Percentiles rank a stretch among this genome's conserved stretches.
phyloP scores from a whole-genome alignment of 2,797 vertebrate species.

The Coluber constrictor region DNA sequence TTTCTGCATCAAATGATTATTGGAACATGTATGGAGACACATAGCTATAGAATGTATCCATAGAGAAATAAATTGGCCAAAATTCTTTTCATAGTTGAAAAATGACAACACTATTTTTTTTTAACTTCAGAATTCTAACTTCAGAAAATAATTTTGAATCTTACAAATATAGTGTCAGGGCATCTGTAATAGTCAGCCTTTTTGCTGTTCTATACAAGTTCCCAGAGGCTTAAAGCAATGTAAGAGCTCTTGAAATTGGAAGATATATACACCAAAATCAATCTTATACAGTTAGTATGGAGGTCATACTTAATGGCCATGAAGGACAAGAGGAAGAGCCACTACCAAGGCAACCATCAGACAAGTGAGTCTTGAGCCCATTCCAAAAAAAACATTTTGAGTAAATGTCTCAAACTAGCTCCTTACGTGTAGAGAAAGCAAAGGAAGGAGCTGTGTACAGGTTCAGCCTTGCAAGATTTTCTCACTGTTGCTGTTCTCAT shows the following conservation, averaged over 20 bases:
- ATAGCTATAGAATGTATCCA: background rate
- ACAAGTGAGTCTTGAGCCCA: background rate
- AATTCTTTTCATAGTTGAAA: background rate
- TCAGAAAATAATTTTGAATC: background rate
- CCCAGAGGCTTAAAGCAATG: background rate
- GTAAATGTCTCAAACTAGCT: background rate
- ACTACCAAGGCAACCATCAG: background rate
- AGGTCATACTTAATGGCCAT: background rate
- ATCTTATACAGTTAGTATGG: background rate
- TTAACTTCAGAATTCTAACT: background rate
- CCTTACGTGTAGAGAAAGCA: background rate
- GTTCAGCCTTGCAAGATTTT: background rate
- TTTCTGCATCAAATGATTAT: background rate
- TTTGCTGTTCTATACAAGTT: background rate
- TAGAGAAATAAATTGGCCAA: background rate
- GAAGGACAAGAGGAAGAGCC: background rate
- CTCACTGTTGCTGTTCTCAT: background rate
- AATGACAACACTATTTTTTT: background rate
- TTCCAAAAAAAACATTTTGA: background rate
- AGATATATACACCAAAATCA: background rate
- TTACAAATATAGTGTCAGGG: background rate
- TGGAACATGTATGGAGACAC: background rate
- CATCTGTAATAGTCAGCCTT: background rate
- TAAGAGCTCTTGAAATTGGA: background rate
- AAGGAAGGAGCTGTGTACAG: background rate